These are phyloP conservation scores for Threskiornis aethiopicus DNA, from an alignment of 2,797 vertebrate species.

Conservation along the genomic window DNA sequence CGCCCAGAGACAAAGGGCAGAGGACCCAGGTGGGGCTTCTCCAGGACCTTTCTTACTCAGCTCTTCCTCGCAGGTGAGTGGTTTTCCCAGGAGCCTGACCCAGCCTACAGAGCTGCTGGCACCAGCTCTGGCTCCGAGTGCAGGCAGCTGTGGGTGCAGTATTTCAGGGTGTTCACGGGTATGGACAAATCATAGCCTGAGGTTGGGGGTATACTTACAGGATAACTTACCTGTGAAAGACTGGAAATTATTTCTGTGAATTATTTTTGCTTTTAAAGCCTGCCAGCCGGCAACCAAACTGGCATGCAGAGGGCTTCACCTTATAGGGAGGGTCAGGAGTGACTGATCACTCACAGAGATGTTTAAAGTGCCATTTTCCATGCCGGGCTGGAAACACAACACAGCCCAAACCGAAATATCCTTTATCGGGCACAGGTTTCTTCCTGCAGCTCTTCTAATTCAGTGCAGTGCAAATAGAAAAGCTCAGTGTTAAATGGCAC, in stretches of 20 bases:
- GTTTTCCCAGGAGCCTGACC: not conserved
- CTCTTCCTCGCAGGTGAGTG: not conserved
- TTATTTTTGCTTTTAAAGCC: not conserved
- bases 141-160: not conserved
- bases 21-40: not conserved
- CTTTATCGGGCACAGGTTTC: not conserved
- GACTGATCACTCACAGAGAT: not conserved
- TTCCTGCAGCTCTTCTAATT: not conserved
- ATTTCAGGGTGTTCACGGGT: not conserved
- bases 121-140: not conserved
- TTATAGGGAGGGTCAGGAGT: not conserved
- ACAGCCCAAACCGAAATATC: not conserved
- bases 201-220: not conserved
- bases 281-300: not conserved
- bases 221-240: not conserved
- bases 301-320: not conserved
- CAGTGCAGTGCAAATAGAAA: not conserved
- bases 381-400: not conserved
- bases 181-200: not conserved
- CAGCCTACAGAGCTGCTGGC: not conserved
- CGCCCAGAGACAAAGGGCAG: not conserved
- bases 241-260: not conserved
- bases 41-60: not conserved
- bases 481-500: not conserved
- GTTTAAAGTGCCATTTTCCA: not conserved